These are phyloP conservation scores for Scaptomyza parva DNA, from an alignment of 2,888 invertebrate genomes.

Conservation along the genomic window DNA sequence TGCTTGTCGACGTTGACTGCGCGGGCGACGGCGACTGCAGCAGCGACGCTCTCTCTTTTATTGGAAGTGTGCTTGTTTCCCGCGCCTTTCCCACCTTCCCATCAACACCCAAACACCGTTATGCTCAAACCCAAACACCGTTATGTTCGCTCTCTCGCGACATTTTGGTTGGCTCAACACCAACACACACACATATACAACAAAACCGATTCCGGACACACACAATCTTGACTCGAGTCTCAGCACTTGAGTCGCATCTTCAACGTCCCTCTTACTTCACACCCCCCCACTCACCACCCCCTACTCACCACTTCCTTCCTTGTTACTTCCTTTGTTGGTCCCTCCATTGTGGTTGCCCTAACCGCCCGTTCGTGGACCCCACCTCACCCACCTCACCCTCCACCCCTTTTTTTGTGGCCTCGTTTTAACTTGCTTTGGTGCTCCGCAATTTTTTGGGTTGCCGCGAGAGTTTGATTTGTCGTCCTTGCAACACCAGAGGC, in stretches of 20 bases:
- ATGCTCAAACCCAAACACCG: constrained; percentile 47
- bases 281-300: neutral
- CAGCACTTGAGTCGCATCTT: constrained; percentile 29
- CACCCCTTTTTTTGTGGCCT: constrained; percentile 55
- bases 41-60: constrained; percentile 41
- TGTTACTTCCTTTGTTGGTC: too few relatives aligned
- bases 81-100: constrained; percentile 28
- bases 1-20: too few relatives aligned
- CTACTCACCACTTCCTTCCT: constrained; percentile 29
- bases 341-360: constrained; percentile 56
- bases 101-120: constrained; percentile 20
- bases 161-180: constrained; percentile 72
- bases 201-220: constrained; percentile 17
- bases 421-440: constrained; percentile 76
- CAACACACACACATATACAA: too few relatives aligned
- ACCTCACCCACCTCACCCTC: neutral
- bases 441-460: constrained; percentile 77
- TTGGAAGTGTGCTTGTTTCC: constrained; percentile 66
- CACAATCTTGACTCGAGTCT: constrained; percentile 33
- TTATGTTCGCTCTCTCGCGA: constrained; percentile 77
- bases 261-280: too few relatives aligned
- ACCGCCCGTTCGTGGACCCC: too few relatives aligned
- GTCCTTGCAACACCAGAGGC: constrained; percentile 24
- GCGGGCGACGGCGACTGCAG: constrained; percentile 12
- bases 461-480: constrained; percentile 66